Base-by-base conservation (phyloP, 2,797 vertebrate species). In the Lutjanus campechanus region DNA sequence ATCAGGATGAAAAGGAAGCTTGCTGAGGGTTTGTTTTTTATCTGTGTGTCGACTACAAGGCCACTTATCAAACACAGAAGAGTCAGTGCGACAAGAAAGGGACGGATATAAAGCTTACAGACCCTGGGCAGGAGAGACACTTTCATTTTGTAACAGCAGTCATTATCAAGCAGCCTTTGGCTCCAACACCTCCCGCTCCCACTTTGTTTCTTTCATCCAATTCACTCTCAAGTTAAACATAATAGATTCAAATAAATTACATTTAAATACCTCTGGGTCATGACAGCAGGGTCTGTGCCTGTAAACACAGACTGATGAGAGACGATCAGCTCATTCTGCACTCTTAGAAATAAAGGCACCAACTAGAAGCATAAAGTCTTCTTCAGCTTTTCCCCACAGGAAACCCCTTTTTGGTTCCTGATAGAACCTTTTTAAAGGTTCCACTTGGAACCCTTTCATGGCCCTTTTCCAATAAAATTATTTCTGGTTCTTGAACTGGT, bases 11-110 rank as follows among this genome's bases (percentile, higher is more conserved):
- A 86, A 81, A 79, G 43, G 50, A 88, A 25, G n/a, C 69, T 43
- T 13, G 5, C 25, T 62, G 60, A 22, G 55, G 7, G 11, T n/a
- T 13, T 69, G n/a, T n/a, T 25, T n/a, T 41, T n/a, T 11, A 12
- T 55, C 1, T 17, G 2, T 71, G 54, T 60, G 22, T 80, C 15
- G 47, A 73, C 19, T 40, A 46, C 74, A 77, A 81, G 79, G 73
- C 58, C 59, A 77, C 76, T 88, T 81, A 89, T 88, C 69, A 82
- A 85, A 91, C 82, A 40, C 73, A 64, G 58, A 80, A 73, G 71
- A 81, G 83, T 49, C 58, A 29, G 69, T 68, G 73, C 20, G 62
- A 75, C 22, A 77, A 51, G 53, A 49, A 79, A 79, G 69, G 60
- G 49, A 74, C 41, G 50, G 77, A 87, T 69, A 36, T 56, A 73